Base-by-base conservation (phyloP, 2,113 vertebrate genomes). In the Tupaia chinensis region DNA sequence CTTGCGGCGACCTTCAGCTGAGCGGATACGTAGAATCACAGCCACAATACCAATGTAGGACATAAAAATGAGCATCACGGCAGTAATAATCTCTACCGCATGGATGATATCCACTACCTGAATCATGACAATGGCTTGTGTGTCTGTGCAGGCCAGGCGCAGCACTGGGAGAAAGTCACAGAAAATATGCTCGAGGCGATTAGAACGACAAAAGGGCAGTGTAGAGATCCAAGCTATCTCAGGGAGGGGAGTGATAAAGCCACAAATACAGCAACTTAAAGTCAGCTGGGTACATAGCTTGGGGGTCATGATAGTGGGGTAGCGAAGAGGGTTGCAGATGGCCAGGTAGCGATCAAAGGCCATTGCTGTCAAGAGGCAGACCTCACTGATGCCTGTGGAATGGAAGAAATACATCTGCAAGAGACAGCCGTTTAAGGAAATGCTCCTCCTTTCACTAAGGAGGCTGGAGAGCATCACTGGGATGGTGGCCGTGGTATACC, bases 341-440 rank as follows among this genome's bases (percentile, higher is more conserved):
- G 96, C 97, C 74, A 97, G 78, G 91, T 95, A 97, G 29, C 85
- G 85, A 53, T 97, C 95, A 15, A 95, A 97, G 68, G 97, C 97
- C 97, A 97, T 97, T 9, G 88, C 65, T 15, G 96, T 95, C 88
- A 96, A 72, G 27, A 97, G 88, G 65, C 95, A 96, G 12, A 93
- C 93, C 5, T 97, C 96, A 29, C 95, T 86, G 58, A 95, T 95
- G 60, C 96, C 93, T 2, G 96, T 88, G 53, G 94, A 95, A n/a
- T 95, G 89, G 85, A 97, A 97, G 88, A 97, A 97, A 83, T 95
- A 96, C 95, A 97, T 95, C 81, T 97, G 93, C 44, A 96, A 81
- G 20, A 94, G 70, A 60, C 97, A 96, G 0, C 95, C 95, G 3
- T 87, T 65, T n/a, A 98, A 70, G 60, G 97, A 95, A 65, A 98